Base-by-base conservation (phyloP, 37 sponge, comb jelly and placozoan species). In the Axinella damicornis region DNA sequence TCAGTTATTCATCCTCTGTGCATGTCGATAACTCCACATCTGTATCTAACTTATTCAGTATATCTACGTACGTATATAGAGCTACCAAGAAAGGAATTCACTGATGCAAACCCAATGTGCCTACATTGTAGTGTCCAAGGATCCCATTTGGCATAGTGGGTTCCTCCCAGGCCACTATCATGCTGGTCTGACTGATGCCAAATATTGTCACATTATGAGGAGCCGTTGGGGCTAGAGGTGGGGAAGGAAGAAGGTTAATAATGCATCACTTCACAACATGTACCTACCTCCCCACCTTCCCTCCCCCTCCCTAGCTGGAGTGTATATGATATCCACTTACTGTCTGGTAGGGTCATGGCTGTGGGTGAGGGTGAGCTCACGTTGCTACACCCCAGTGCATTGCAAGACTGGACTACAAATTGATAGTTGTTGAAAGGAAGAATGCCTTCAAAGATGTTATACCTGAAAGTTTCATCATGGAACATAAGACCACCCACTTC, bases 71-170 rank as follows among this genome's bases (percentile, higher is more conserved):
- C n/a, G n/a, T n/a, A n/a, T n/a, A n/a, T n/a, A n/a, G 46, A 13
- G 28, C 4, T 12, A 46, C 6, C 9, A 9, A 46, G 6, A 46
- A 12, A 12, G 46, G 9, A 12, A 46, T 46, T 46, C n/a, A n/a
- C n/a, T n/a, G n/a, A n/a, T n/a, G n/a, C n/a, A n/a, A n/a, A n/a
- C n/a, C n/a, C n/a, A n/a, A n/a, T 46, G 46, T 9, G 46, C 46
- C 4, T 62, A 85, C 91, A 25, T 11, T 76, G 55, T 88, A 92
- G 53, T 16, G n/a, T 34, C 74, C 74, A 60, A 92, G 73, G 58
- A 88, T 70, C 28, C 92, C 92, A 78, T 87, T 92, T 31, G 88
- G 88, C 9, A 41, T 32, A 15, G 28, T 65, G 20, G 92, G 89
- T 46, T 53, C 39, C 6, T 2, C 24, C 92, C 92, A 87, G 0